Evolutionary conservation across 2,797 vertebrate genomes (phyloP).

Genomic region (Anomalospiza imberbis): DNA sequence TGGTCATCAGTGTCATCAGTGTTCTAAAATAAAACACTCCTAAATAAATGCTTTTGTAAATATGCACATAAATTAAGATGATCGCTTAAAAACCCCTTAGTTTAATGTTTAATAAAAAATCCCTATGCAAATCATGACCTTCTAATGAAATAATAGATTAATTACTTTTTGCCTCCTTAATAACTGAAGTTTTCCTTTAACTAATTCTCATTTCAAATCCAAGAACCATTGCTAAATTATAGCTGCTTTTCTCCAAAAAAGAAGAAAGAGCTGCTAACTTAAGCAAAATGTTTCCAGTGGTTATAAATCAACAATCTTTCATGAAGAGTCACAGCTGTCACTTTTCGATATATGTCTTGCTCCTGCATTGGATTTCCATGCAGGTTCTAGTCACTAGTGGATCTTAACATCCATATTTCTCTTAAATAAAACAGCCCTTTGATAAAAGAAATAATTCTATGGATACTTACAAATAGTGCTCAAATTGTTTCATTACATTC

Average conservation of each 20-base stretch:
- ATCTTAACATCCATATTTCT: neutral
- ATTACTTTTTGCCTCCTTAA: neutral
- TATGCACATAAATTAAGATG: neutral
- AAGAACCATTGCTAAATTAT: neutral
- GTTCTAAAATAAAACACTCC: neutral
- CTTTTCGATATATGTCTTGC: neutral
- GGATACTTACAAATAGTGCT: neutral
- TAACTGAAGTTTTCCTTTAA: neutral
- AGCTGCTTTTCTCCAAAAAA: neutral
- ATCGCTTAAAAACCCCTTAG: rapidly evolving
- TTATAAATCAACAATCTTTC: neutral
- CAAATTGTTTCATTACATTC: neutral
- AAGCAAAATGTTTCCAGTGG: neutral
- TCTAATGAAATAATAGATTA: neutral
- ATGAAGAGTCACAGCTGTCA: neutral
- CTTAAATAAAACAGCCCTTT: neutral
- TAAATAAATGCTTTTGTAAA: neutral
- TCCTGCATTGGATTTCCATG: neutral
- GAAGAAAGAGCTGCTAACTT: neutral
- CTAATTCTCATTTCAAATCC: neutral
- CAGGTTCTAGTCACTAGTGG: neutral
- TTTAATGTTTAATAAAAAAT: neutral
- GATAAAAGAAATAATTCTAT: neutral
- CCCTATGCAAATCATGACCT: neutral
- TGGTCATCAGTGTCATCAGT: rapidly evolving